phyloP scores from a whole-genome alignment of 2,888 invertebrate genomes.

The Tachina fera region DNA sequence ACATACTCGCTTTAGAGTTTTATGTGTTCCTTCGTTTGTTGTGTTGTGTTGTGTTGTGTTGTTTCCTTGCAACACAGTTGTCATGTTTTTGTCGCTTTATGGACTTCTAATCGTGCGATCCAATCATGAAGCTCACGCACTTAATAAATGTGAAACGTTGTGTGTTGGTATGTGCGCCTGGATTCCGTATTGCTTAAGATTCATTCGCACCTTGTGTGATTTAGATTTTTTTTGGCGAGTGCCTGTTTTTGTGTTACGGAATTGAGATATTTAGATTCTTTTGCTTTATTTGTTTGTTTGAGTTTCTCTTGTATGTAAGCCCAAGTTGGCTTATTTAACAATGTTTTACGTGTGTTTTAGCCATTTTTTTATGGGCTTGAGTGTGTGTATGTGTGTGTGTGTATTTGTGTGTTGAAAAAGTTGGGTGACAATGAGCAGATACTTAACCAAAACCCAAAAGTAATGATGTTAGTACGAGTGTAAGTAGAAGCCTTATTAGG shows the following conservation, averaged over 20 bases:
- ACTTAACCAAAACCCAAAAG: slow-evolving; percentile 71
- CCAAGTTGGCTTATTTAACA: slow-evolving; percentile 66
- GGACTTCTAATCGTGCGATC: slow-evolving; percentile 83
- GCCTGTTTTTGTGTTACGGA: slow-evolving; percentile 75
- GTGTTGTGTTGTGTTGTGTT: slow-evolving; percentile 44
- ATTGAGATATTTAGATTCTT: slow-evolving; percentile 83
- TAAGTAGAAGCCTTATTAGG: slow-evolving; percentile 56
- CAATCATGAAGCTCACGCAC: slow-evolving; percentile 83
- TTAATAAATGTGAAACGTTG: slow-evolving; percentile 77
- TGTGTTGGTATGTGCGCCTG: slow-evolving; percentile 52
- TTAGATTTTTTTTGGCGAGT: slow-evolving; percentile 60
- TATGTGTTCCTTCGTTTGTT: not conserved
- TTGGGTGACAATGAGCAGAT: slow-evolving; percentile 80
- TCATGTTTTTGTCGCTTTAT: slow-evolving; percentile 84
- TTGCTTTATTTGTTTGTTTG: slow-evolving; percentile 43
- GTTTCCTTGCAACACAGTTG: slow-evolving; percentile 76
- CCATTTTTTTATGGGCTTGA: slow-evolving; percentile 25
- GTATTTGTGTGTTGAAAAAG: slow-evolving; percentile 31
- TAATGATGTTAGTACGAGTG: slow-evolving; percentile 63
- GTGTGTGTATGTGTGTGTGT: slow-evolving; percentile 43
- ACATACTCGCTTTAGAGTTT: not conserved
- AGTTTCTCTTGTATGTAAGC: not conserved
- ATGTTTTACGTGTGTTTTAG: slow-evolving; percentile 61
- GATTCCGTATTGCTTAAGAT: slow-evolving; percentile 55
- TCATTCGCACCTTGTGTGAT: slow-evolving; percentile 67